phyloP scores from a whole-genome alignment of 2,888 invertebrate genomes.

The Luperina testacea region DNA sequence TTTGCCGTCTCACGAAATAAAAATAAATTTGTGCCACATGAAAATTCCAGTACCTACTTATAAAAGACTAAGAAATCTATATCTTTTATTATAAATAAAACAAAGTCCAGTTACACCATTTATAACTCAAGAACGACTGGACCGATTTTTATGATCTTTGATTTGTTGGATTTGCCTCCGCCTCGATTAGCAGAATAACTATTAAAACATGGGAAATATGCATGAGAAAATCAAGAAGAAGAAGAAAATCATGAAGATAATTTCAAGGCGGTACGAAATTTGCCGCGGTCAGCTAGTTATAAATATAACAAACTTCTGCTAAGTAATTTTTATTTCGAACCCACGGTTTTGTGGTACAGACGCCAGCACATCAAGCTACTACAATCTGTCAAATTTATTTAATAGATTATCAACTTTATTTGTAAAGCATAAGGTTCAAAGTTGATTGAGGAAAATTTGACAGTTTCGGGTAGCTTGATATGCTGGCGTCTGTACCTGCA shows the following conservation, averaged over 20 bases:
- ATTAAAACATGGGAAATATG: neutral
- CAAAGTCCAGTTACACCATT: neutral
- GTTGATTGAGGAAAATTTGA: too few species aligned
- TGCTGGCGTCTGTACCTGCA: too few species aligned
- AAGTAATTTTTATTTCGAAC: neutral
- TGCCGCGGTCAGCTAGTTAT: neutral
- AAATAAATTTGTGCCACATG: neutral
- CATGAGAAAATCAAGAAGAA: neutral
- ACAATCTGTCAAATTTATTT: too few species aligned
- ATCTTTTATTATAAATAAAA: neutral
- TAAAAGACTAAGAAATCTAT: neutral
- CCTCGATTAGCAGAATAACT: neutral
- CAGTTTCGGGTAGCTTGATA: too few species aligned
- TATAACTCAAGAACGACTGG: neutral
- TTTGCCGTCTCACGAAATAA: neutral
- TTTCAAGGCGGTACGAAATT: neutral
- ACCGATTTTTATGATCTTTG: neutral
- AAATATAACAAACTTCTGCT: neutral
- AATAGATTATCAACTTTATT: too few species aligned
- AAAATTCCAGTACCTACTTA: neutral
- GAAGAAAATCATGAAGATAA: neutral
- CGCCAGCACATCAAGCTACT: too few species aligned
- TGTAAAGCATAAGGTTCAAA: too few species aligned
- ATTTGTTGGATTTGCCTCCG: too few species aligned
- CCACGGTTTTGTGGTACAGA: neutral